Conservation (phyloP, 92 coral and sea anemone genomes). For the Siderastrea radians region DNA sequence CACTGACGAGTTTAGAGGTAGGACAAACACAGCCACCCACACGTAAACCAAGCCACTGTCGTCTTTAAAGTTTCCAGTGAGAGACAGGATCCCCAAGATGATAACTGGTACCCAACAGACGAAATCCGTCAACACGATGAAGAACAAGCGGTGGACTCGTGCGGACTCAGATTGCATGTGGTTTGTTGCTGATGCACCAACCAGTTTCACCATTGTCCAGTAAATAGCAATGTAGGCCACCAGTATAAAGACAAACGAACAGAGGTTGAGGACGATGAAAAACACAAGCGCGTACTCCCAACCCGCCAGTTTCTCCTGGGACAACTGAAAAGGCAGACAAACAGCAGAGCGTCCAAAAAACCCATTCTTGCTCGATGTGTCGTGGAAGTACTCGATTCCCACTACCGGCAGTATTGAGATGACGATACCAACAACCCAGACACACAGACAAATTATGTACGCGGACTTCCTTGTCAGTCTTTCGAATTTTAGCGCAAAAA, state of each 20-base stretch:
- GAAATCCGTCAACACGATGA: slow-evolving; percentile 73
- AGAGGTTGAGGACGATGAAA: slow-evolving; percentile 53
- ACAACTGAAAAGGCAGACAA: slow-evolving; percentile 68
- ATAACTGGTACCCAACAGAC: slow-evolving; percentile 80
- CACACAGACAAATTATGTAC: neutral
- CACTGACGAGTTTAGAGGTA: too few species aligned
- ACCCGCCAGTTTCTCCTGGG: slow-evolving; percentile 56
- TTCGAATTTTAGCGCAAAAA: slow-evolving; percentile 34
- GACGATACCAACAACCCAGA: slow-evolving; percentile 44
- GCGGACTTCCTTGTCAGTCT: slow-evolving; percentile 35
- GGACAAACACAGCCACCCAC: too few species aligned
- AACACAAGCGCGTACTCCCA: slow-evolving; percentile 55
- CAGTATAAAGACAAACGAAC: slow-evolving; percentile 57
- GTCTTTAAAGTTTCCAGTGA: too few species aligned
- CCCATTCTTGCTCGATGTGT: slow-evolving; percentile 12
- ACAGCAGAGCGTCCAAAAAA: slow-evolving; percentile 74
- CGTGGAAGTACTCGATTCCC: slow-evolving; percentile 43
- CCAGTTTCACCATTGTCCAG: slow-evolving; percentile 35
- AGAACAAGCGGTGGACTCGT: slow-evolving; percentile 31
- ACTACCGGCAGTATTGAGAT: slow-evolving; percentile 43
- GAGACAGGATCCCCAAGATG: slow-evolving; percentile 35
- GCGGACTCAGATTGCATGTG: slow-evolving; percentile 44
- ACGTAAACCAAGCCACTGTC: too few species aligned
- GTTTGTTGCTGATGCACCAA: slow-evolving; percentile 60
- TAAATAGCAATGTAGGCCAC: slow-evolving; percentile 56